A percentile compares a stretch with the other conserved stretches of the same genome.
phyloP scores from a whole-genome alignment of 2,888 invertebrate genomes.

The Tineola bisselliella region DNA sequence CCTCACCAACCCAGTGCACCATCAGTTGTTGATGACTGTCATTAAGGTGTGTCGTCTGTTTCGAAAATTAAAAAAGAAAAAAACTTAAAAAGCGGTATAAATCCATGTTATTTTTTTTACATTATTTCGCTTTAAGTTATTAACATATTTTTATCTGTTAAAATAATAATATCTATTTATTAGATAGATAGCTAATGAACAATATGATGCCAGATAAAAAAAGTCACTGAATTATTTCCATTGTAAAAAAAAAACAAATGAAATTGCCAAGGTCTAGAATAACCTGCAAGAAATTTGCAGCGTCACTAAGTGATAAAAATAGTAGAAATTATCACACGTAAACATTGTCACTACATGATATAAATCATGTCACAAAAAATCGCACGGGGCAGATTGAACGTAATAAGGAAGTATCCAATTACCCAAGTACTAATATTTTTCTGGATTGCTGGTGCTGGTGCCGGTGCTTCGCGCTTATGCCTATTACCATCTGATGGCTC shows the following conservation, averaged over 20 bases:
- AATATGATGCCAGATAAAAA: background rate
- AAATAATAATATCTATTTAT: constrained; percentile 2
- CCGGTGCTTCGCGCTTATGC: constrained; percentile 46
- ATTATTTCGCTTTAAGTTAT: background rate
- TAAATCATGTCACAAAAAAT: constrained; percentile 3
- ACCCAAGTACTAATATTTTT: constrained; percentile 63
- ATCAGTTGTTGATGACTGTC: constrained; percentile 89
- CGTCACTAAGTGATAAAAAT: constrained; percentile 25
- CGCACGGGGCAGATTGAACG: constrained; percentile 20
- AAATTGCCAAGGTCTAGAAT: background rate
- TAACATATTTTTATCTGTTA: too few relatives aligned
- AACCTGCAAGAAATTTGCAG: background rate
- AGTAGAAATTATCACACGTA: constrained; percentile 24
- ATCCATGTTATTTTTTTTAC: background rate
- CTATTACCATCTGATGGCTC: constrained; percentile 25
- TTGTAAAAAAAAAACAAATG: background rate
- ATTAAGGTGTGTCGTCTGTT: constrained; percentile 80
- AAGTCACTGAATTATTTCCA: background rate
- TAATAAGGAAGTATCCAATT: constrained; percentile 43
- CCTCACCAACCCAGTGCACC: constrained; percentile 93
- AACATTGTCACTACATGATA: background rate
- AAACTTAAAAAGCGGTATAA: too few relatives aligned
- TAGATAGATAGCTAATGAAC: background rate
- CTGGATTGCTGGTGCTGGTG: constrained; percentile 33
- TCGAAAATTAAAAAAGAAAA: background rate